phyloP scores from a whole-genome alignment of 2,113 vertebrate species.

The Tenebrosternarchus preto region DNA sequence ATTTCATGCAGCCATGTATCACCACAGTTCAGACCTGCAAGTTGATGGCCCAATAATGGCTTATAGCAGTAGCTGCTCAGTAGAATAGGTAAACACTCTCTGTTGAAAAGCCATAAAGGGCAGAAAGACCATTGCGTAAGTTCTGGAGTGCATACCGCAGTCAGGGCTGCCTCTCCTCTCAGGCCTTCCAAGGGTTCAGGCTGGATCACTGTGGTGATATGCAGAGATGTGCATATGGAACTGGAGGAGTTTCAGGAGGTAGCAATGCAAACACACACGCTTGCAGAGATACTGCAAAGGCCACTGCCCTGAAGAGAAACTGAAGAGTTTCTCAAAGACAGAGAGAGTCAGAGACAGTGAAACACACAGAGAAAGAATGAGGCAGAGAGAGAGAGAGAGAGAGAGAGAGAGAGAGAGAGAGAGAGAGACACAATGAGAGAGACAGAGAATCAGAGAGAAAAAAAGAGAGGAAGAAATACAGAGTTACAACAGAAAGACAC shows the following conservation, averaged over 20 bases:
- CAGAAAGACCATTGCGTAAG: slow-evolving; percentile 16
- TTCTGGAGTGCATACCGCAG: slow-evolving; percentile 23
- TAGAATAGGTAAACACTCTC: slow-evolving; percentile 25
- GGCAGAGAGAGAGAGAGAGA: neutral
- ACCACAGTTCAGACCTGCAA: slow-evolving; percentile 11
- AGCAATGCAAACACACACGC: neutral
- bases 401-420: neutral
- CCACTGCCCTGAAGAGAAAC: neutral
- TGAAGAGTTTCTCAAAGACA: neutral
- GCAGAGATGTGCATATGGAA: slow-evolving; percentile 48
- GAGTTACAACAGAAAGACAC: too few species aligned
- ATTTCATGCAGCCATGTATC: slow-evolving; percentile 23
- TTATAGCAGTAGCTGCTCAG: slow-evolving; percentile 5
- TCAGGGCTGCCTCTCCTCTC: slow-evolving; percentile 12
- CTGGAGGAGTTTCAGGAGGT: neutral
- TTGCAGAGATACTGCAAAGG: neutral
- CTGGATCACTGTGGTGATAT: slow-evolving; percentile 21
- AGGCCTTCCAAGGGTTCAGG: neutral
- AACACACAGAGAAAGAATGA: slow-evolving; percentile 9
- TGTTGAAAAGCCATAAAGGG: slow-evolving; percentile 28
- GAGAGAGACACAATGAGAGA: neutral
- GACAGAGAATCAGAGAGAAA: neutral
- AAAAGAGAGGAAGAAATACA: too few species aligned
- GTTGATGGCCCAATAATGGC: slow-evolving; percentile 5
- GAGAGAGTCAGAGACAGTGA: neutral